Evolutionary conservation across 2,888 invertebrate genomes (phyloP).

Genomic region (Pasiphila rectangulata): DNA sequence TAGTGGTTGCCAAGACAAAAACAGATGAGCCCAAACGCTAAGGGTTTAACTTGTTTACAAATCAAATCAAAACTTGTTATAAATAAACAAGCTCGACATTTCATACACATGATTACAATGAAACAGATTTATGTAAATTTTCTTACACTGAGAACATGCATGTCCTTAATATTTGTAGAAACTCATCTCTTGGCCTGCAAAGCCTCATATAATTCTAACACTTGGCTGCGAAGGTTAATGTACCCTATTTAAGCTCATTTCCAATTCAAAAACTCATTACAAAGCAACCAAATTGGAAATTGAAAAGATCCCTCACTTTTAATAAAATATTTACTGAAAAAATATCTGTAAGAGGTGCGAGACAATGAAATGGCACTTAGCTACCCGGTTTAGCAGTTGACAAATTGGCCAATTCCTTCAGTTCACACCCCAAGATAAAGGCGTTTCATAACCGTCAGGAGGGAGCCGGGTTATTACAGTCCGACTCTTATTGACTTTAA

Average conservation of each 20-base stretch:
- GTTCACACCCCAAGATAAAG: constrained; percentile 55
- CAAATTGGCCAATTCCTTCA: constrained; percentile 72
- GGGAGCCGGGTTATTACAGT: constrained; percentile 64
- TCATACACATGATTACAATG: too few relatives aligned
- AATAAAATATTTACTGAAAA: constrained; percentile 46
- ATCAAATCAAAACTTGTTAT: too few relatives aligned
- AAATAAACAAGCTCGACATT: too few relatives aligned
- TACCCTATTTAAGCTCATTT: constrained; percentile 6
- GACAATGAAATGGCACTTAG: constrained; percentile 70
- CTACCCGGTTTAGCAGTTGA: constrained; percentile 57
- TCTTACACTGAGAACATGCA: not conserved
- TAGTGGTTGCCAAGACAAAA: too few relatives aligned
- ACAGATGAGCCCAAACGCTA: too few relatives aligned
- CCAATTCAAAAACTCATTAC: constrained; percentile 12
- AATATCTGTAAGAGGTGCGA: constrained; percentile 49
- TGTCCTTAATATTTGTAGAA: not conserved
- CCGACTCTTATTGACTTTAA: constrained; percentile 75
- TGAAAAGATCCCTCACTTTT: constrained; percentile 36
- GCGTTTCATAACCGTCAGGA: constrained; percentile 59
- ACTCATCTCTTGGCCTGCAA: constrained; percentile 3
- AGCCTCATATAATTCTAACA: constrained; percentile 2
- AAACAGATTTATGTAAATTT: not conserved
- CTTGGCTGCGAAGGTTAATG: constrained; percentile 2
- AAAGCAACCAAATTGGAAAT: constrained; percentile 21
- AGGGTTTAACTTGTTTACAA: too few relatives aligned